Evolutionary conservation across 1,140 invertebrate genomes (phyloP).

Genomic region (Sycobia sp.): DNA sequence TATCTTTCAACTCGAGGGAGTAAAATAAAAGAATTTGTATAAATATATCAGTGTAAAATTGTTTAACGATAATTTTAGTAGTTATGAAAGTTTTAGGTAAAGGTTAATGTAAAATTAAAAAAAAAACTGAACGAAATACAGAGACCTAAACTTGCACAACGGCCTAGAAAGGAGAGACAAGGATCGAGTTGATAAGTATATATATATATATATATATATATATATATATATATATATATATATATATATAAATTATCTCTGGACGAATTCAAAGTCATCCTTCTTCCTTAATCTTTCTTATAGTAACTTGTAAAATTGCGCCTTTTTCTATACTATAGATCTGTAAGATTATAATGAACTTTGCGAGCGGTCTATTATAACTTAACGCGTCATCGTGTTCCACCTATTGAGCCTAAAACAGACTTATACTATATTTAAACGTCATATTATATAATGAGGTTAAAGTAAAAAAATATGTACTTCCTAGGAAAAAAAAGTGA

Average conservation of each 20-base stretch:
- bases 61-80: not conserved
- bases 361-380: slow-evolving; percentile 18
- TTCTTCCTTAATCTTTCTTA: slow-evolving; percentile 17
- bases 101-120: not conserved
- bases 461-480: slow-evolving; percentile 11
- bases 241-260: not conserved
- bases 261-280: slow-evolving; percentile 13
- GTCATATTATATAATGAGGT: not conserved
- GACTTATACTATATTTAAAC: slow-evolving; percentile 19
- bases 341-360: slow-evolving; percentile 25
- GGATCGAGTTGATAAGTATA: slow-evolving; percentile 3
- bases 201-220: not conserved
- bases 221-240: too few relatives aligned
- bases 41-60: not conserved
- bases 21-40: too few relatives aligned
- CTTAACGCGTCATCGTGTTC: slow-evolving; percentile 24
- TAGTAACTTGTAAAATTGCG: slow-evolving; percentile 29
- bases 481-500: slow-evolving; percentile 1
- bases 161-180: slow-evolving; percentile 27
- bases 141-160: slow-evolving; percentile 16
- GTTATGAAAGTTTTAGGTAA: not conserved
- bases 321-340: slow-evolving; percentile 33
- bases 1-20: too few relatives aligned
- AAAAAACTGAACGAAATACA: slow-evolving; percentile 9
- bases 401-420: slow-evolving; percentile 20